These are phyloP conservation scores for Notechis scutatus DNA, from an alignment of 2,113 vertebrate species.

Conservation along the genomic window DNA sequence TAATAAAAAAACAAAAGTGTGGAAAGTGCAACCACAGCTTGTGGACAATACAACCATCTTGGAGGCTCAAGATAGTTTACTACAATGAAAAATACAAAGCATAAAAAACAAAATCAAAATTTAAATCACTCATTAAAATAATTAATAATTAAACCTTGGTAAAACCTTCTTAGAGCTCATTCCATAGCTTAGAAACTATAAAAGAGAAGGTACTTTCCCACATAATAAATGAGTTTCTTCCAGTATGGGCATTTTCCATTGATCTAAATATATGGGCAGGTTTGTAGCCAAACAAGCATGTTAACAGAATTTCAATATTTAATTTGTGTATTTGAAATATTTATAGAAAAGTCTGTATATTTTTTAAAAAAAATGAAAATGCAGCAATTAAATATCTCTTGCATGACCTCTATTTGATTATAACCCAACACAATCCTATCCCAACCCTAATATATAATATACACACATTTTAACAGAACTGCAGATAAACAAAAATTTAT, in stretches of 20 bases:
- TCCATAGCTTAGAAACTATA: background rate
- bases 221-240: background rate
- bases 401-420: background rate
- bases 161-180: background rate
- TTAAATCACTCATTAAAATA: background rate
- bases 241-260: background rate
- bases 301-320: background rate
- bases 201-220: background rate
- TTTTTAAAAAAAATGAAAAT: background rate
- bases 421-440: background rate
- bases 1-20: background rate
- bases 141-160: background rate
- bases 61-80: background rate
- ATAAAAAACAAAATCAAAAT: background rate
- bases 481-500: background rate
- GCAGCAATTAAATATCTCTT: background rate
- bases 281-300: background rate
- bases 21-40: background rate
- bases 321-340: conserved; percentile 2
- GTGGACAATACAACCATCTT: background rate
- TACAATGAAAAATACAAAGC: background rate
- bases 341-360: background rate
- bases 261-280: background rate
- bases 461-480: background rate
- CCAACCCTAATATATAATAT: background rate